Evolutionary conservation across 2,888 invertebrate species (phyloP), one percentile per base, ranked within the genome.

Genomic region (Pseudoips prasinana): DNA sequence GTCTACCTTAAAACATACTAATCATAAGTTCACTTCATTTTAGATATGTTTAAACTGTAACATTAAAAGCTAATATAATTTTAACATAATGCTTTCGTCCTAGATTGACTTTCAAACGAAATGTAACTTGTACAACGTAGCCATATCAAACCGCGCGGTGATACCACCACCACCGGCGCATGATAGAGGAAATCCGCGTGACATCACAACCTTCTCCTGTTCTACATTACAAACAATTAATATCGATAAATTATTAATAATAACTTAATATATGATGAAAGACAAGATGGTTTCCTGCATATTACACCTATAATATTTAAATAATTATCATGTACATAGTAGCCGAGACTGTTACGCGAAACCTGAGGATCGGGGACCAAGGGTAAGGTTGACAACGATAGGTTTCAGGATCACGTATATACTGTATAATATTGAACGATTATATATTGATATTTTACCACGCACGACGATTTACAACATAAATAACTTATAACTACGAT

Each of bases 41-140:
- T 71, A 73, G 84, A 84, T 84, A 84, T 84, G 84, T 84, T 72
- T 73, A 60, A 64, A 72, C 64, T 64, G 65, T 70, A 71, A 75
- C 42, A 63, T 69, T 68, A 67, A 52, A 66, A 68, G 66, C 73
- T 80, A 75, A 61, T 61, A 56, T 42, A 54, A 52, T 58, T 5
- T 14, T 14, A 14, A 14, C 14, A 14, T 5, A 14, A 14, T 5
- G 2, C 14, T 14, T 14, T 14, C 14, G 14, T n/a, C n/a, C n/a
- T 14, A 14, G 14, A 14, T 14, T 3, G 14, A 3, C 14, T 2
- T n/a, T n/a, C n/a, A 14, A 3, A 3, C 14, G 14, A 14, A 14
- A 14, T 14, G 5, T 14, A 14, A 14, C 14, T 14, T 14, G 5
- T 14, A 14, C 2, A 3, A 14, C 3, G 14, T 14, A 14, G 5